phyloP scores from a whole-genome alignment of 2,113 vertebrate species.

The Pungitius pungitius region DNA sequence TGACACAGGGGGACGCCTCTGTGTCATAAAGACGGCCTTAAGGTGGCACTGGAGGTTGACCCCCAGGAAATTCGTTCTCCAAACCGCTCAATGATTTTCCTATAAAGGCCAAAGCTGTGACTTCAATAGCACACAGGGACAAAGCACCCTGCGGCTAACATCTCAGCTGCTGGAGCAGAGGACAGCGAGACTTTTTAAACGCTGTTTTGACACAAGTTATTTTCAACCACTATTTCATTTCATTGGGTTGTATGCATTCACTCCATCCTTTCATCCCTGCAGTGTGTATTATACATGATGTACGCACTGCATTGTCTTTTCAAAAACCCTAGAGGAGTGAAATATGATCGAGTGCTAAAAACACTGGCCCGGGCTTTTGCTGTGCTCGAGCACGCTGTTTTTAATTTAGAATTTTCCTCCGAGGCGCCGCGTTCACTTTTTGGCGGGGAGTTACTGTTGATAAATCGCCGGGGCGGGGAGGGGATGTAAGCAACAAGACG shows the following conservation, averaged over 20 bases:
- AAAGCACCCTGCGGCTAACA: conserved; percentile 20
- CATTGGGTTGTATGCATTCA: conserved; percentile 1
- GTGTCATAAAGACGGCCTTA: not conserved
- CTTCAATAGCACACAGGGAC: conserved; percentile 2
- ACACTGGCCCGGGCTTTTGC: conserved; percentile 1
- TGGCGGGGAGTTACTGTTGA: conserved; percentile 5
- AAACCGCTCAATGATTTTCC: conserved; percentile 14
- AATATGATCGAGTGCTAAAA: not conserved
- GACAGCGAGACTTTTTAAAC: conserved; percentile 13
- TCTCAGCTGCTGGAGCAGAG: not conserved
- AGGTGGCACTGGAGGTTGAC: conserved; percentile 4
- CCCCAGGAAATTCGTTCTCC: conserved; percentile 3
- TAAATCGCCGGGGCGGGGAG: not conserved
- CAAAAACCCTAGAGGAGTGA: not conserved
- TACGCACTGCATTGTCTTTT: not conserved
- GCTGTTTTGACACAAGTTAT: conserved; percentile 4
- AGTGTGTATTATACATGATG: not conserved
- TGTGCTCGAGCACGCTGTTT: conserved; percentile 1
- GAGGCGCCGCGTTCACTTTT: conserved; percentile 8
- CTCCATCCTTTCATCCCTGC: not conserved
- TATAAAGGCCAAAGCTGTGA: conserved; percentile 19
- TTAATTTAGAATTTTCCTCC: conserved; percentile 23
- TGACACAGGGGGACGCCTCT: conserved; percentile 34
- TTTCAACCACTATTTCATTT: conserved; percentile 8
- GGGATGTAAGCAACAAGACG: not conserved